Base-by-base conservation (phyloP, 2,888 invertebrate genomes). In the Beris chalybata region DNA sequence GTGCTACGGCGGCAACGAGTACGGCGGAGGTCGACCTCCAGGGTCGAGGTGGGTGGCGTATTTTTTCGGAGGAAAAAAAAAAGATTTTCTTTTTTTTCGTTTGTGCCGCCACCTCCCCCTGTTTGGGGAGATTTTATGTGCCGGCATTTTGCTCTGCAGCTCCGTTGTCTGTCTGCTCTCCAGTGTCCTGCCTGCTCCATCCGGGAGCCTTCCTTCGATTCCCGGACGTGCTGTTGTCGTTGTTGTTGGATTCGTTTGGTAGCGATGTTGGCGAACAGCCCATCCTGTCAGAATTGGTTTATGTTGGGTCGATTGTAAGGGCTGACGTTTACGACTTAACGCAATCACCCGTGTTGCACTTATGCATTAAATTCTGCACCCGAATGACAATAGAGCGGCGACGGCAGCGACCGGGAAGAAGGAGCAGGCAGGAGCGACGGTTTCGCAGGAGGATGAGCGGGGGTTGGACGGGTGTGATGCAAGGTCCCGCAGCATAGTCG, bases 261-360 rank as follows among this genome's bases (percentile, higher is more conserved):
- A 61, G 52, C 52, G 61, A 22, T 59, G 50, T 61, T 61, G 61
- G 61, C 61, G 50, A 61, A 52, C n/a, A 29, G 61, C 61, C 61
- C 61, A 61, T 61, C 43, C 52, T 61, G 61, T 52, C 61, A 61
- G 61, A 52, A 61, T 61, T 61, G 50, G 52, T 61, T 61, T 61
- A 61, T 50, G n/a, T 52, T 52, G 61, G 52, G 50, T 15, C 11
- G 30, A 32, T 22, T 52, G 50, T 50, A 52, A 50, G 61, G 52
- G 61, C 52, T 61, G 61, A 61, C 61, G 38, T 61, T 61, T 61
- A 61, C 61, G 61, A 61, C 61, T 61, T 61, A 61, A 61, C 61
- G 61, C 61, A 61, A 61, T 61, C 61, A 61, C 43, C 61, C 61
- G 61, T 61, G 61, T 61, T 61, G 61, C 50, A 61, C 52, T 61